Base-by-base conservation (phyloP, 2,113 vertebrate species). In the Aythya baeri region DNA sequence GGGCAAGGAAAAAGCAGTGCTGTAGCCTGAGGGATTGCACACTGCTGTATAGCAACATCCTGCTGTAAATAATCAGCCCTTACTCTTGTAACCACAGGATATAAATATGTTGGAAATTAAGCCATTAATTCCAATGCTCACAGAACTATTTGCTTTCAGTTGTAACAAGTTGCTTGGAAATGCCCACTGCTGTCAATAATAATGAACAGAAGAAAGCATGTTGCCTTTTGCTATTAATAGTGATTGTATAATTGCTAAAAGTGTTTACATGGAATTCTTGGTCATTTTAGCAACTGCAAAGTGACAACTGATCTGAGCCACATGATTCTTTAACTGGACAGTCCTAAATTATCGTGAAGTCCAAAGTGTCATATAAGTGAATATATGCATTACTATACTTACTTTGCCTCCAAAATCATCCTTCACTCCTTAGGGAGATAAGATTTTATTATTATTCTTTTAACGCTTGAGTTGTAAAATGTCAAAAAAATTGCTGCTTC, bases 241-340 rank as follows among this genome's bases (percentile, higher is more conserved):
- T n/a, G 63, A 74, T 43, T 89, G 31, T 68, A 52, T 90, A 92
- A 95, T 90, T 91, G 70, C 73, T 89, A 38, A 79, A 74, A 77
- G 61, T 89, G 77, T 94, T 95, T 89, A 36, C 23, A 59, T 86
- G 12, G 93, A 88, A 92, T 61, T 83, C 67, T 61, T 50, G 66
- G 92, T 86, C 85, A 87, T 90, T 96, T 93, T 83, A 94, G 68
- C 83, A 94, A 41, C 88, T 94, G 41, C n/a, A 86, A 76, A 92
- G 62, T 94, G 91, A 74, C 58, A 92, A 80, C 50, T 83, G 18
- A 67, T 92, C 34, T 91, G n/a, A 83, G 66, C 86, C 86, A 94
- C 29, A 5, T 57, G 68, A 41, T 83, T 88, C 50, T 49, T 96
- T 97, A 93, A 74, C 88, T 96, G 58, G 77, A 62, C 67, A 86